Base-by-base conservation (phyloP, 2,888 invertebrate species). In the Drosophila robusta region DNA sequence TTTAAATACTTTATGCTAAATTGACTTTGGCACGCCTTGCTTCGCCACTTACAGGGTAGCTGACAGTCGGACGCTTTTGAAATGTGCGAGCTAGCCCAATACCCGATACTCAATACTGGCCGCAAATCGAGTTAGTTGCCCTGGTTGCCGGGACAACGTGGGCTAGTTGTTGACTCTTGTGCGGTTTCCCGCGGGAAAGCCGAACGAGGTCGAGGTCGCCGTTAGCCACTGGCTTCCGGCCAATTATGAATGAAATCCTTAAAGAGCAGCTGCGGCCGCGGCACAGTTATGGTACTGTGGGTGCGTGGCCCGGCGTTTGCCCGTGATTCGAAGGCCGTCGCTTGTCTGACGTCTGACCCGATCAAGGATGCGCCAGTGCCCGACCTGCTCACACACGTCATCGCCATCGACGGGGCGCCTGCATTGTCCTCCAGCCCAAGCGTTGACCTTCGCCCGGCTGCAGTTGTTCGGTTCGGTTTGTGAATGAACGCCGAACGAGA, bases 241-340 rank as follows among this genome's bases (percentile, higher is more conserved):
- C 80, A 85, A 87, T 87, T 85, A 87, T 85, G 88, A 85, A 85
- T 85, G 88, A 75, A 84, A 80, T 80, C 64, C 78, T 80, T 75
- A 66, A 65, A 60, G 64, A 45, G 58, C 60, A 46, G 45, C 69
- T 52, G 69, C 45, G 58, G 63, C 51, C 57, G 46, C 46, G 49
- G 14, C 68, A 55, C 11, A 58, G 49, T 45, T 56, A 41, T 46
- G 60, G 34, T 3, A 34, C 54, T 26, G 41, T 41, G 26, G 51
- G 42, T 52, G 32, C 36, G 24, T 51, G 38, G 38, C 41, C 70
- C 58, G 63, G 58, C 45, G 38, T 55, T 29, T 34, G 14, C 34
- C 26, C 1, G 26, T 29, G 29, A 29, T 9, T 29, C 68, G 69
- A 62, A 64, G 73, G 62, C 38, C 69, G 26, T 45, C 66, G 54